Base-by-base conservation (phyloP, 2,888 invertebrate genomes). In the Andrena dorsata region DNA sequence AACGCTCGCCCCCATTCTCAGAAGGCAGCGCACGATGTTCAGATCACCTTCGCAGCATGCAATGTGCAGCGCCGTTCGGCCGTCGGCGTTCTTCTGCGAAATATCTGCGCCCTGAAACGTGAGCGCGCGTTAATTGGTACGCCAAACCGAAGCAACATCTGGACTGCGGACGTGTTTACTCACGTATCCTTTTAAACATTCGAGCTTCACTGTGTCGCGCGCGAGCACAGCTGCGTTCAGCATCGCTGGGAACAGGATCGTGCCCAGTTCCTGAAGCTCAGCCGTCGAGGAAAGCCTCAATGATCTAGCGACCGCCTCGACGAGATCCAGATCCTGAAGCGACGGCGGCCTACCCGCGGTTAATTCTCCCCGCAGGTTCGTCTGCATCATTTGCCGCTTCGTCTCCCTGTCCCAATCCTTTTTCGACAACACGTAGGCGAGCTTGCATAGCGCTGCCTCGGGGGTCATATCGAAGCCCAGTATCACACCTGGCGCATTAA, bases 361-460 rank as follows among this genome's bases (percentile, higher is more conserved):
- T 87, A 98, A 93, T 93, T 98, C 98, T 0, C 98, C 98, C 65
- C 98, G 95, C 47, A 98, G 94, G 92, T 97, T 97, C 0, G 95
- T 95, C 83, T 95, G 95, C 95, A 98, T 96, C 96, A 97, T 96
- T 96, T 95, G 95, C 60, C 96, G 95, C 91, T 97, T 97, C 70
- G 95, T 95, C 35, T 96, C 94, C 61, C 95, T 94, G 64, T 95
- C 94, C 94, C 97, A 96, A 65, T 96, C 96, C 5, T 95, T 94
- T 92, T 98, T 97, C 0, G 98, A 97, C 30, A 99, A 94, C 0
- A 99, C 97, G 90, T 98, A 99, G 0, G 97, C 96, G 1, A 99
- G 95, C 93, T 99, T 99, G 1, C 98, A 96, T 8, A 99, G 95
- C 0, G 99, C 98, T 0, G 99, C 98, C 94, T 99, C 99, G 0